Evolutionary conservation across 2,113 vertebrate genomes (phyloP), one percentile per base, ranked within the genome.

Genomic region (Nicator chloris): DNA sequence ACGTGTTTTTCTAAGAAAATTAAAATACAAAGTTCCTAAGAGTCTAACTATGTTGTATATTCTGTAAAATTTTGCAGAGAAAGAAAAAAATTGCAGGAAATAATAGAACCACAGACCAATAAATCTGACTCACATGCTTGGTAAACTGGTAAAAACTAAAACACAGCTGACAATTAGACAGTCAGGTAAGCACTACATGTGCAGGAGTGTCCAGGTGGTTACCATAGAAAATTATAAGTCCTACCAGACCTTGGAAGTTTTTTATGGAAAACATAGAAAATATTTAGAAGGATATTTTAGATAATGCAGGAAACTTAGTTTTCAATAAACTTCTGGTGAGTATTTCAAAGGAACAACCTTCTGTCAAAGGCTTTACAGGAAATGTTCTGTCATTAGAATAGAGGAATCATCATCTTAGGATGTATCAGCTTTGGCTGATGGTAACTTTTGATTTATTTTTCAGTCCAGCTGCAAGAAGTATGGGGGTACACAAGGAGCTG

Each of bases 181-280:
- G 26, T 56, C 54, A 59, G 20, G 26, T 31, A 66, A 57, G 31
- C 39, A 80, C 10, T 30, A 12, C 21, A 53, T 17, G 10, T 5
- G 18, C 39, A 49, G 8, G 16, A 70, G 2, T 23, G 4, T 40
- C 20, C 73, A 72, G 12, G 16, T 18, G 71, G 19, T 20, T 87
- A 42, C 13, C 2, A 4, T 0, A n/a, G 26, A 40, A 69, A 45
- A 81, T 11, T 8, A 20, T 11, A 13, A 42, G 19, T 13, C 7
- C 17, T 64, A 44, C 10, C 22, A 50, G 11, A 69, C 11, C 21
- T 31, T 28, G 50, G 24, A 88, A 78, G 56, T 65, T 20, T 20
- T 73, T 56, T 7, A 10, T 22, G 27, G 54, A 88, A 78, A 69
- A 13, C 17, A 60, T 11, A 64, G 27, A 49, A 82, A 49, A 45